Evolutionary conservation across 2,113 vertebrate species (phyloP).

Genomic region (Sapayoa aenigma): DNA sequence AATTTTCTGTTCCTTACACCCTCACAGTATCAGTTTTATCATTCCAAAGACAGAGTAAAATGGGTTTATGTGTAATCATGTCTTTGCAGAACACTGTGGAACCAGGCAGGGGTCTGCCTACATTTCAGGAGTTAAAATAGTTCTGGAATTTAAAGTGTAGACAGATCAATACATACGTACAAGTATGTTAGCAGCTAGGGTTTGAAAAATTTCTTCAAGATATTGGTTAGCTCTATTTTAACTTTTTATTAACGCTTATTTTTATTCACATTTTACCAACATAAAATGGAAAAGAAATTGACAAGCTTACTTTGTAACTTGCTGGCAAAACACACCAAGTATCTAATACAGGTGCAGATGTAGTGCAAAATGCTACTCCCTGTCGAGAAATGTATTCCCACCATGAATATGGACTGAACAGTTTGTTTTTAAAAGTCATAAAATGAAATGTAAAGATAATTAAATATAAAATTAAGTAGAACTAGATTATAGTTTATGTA

Average conservation of each 20-base stretch:
- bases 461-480: not conserved
- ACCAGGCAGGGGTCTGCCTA: not conserved
- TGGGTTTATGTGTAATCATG: not conserved
- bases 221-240: not conserved
- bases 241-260: not conserved
- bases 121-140: not conserved
- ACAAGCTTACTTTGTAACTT: not conserved
- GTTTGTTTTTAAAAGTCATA: not conserved
- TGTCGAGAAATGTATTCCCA: not conserved
- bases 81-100: not conserved
- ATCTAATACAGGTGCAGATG: not conserved
- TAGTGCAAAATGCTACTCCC: not conserved
- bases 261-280: not conserved
- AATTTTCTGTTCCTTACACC: not conserved
- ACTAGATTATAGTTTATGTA: too few species aligned
- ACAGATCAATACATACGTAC: fast-evolving
- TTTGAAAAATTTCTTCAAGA: not conserved
- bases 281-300: not conserved
- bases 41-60: not conserved
- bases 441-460: not conserved
- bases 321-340: not conserved
- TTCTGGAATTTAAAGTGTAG: not conserved
- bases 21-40: not conserved
- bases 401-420: not conserved
- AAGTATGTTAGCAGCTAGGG: not conserved